phyloP scores from a whole-genome alignment of 2,113 vertebrate species.

The Phylloscopus trochiloides region DNA sequence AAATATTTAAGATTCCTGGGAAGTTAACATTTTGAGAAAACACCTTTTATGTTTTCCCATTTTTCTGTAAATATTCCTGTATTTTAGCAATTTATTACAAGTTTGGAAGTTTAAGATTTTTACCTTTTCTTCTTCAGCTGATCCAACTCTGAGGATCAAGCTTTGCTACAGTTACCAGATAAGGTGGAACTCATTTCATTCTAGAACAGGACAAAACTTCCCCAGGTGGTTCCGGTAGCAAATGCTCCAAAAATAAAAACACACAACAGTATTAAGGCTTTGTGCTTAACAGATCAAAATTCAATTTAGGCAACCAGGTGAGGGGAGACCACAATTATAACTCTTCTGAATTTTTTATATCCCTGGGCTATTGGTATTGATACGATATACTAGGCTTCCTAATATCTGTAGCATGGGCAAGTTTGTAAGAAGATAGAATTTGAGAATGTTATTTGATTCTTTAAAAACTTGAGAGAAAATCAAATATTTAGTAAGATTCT shows the following conservation, averaged over 20 bases:
- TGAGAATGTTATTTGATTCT: background rate
- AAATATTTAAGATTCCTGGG: background rate
- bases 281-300: background rate
- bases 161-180: background rate
- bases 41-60: background rate
- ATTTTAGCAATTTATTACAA: background rate
- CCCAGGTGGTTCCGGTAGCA: background rate
- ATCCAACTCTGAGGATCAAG: background rate
- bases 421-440: background rate
- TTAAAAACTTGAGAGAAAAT: fast-evolving
- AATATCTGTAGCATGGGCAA: background rate
- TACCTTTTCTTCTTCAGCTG: background rate
- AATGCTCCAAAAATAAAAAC: background rate
- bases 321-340: background rate
- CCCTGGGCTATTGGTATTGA: background rate
- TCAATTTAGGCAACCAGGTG: background rate
- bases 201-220: background rate
- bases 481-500: background rate
- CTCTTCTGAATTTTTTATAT: background rate
- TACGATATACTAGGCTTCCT: background rate
- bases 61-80: background rate
- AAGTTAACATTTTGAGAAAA: background rate
- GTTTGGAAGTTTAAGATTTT: background rate
- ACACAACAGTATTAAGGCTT: background rate
- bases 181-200: background rate